phyloP scores from a whole-genome alignment of 1,140 invertebrate species.

The Leptonema lineaticorne region DNA sequence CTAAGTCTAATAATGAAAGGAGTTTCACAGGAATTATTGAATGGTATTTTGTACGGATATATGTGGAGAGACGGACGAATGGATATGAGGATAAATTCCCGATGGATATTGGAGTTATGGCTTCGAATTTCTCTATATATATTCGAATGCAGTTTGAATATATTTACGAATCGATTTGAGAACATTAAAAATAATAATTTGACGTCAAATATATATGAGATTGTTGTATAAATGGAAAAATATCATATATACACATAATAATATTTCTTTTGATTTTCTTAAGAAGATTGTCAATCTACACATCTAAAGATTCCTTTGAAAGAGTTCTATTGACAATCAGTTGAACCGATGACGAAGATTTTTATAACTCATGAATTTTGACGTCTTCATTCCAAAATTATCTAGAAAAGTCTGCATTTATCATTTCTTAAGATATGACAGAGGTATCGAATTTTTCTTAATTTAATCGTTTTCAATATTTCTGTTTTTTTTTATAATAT shows the following conservation, averaged over 20 bases:
- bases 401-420: too few species aligned
- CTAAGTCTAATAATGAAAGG: constrained; percentile 14
- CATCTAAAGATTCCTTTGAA: too few species aligned
- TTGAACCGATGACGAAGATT: too few species aligned
- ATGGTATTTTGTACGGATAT: not conserved
- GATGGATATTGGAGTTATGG: not conserved
- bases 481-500: too few species aligned
- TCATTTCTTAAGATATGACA: too few species aligned
- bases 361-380: too few species aligned
- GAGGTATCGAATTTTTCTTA: too few species aligned
- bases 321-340: too few species aligned
- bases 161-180: not conserved
- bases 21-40: constrained; percentile 7
- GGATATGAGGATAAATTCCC: constrained; percentile 14
- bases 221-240: not conserved
- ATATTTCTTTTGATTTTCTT: too few species aligned
- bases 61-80: not conserved
- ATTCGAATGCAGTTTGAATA: not conserved
- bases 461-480: too few species aligned
- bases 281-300: too few species aligned
- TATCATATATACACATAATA: not conserved
- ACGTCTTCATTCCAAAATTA: too few species aligned
- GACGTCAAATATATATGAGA: not conserved
- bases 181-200: not conserved
- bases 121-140: not conserved